A percentile compares a stretch with the other conserved stretches of the same genome.
Evolutionary conservation across 1,140 invertebrate species (phyloP).

Genomic region (Pemphigus obesinymphae): DNA sequence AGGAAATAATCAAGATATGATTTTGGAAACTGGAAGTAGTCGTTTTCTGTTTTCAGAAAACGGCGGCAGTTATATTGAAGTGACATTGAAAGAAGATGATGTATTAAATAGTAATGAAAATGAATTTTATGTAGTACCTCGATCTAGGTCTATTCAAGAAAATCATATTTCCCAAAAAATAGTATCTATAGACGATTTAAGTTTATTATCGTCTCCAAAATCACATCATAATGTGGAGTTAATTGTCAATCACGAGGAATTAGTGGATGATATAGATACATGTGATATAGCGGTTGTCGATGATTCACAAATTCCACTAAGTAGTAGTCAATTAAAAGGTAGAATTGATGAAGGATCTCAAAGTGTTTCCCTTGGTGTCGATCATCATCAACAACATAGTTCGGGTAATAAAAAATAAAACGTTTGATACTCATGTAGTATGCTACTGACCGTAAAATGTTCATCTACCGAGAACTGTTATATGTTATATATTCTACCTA

Average conservation of each 20-base stretch:
- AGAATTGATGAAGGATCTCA: slow-evolving; percentile 22
- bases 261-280: slow-evolving; percentile 31
- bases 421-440: no score
- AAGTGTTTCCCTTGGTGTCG: slow-evolving; percentile 3
- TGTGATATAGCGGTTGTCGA: slow-evolving; percentile 38
- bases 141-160: slow-evolving; percentile 12
- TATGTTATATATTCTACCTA: no score
- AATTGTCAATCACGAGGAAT: slow-evolving; percentile 28
- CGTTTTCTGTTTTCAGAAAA: slow-evolving; percentile 35
- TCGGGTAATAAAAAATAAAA: neutral
- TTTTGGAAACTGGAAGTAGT: neutral
- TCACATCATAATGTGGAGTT: slow-evolving; percentile 36
- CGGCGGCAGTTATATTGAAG: slow-evolving; percentile 10
- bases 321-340: slow-evolving; percentile 7
- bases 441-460: no score
- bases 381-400: slow-evolving; percentile 19
- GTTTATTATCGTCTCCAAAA: slow-evolving; percentile 28
- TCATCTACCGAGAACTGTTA: no score
- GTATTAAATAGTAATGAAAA: slow-evolving; percentile 15
- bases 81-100: slow-evolving; percentile 16
- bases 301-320: slow-evolving; percentile 31
- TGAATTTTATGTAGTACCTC: slow-evolving; percentile 29
- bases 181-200: slow-evolving; percentile 26
- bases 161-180: slow-evolving; percentile 31
- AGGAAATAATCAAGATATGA: slow-evolving; percentile 20